These are phyloP conservation scores for Deilephila elpenor DNA, from an alignment of 2,888 invertebrate species.

Conservation along the genomic window DNA sequence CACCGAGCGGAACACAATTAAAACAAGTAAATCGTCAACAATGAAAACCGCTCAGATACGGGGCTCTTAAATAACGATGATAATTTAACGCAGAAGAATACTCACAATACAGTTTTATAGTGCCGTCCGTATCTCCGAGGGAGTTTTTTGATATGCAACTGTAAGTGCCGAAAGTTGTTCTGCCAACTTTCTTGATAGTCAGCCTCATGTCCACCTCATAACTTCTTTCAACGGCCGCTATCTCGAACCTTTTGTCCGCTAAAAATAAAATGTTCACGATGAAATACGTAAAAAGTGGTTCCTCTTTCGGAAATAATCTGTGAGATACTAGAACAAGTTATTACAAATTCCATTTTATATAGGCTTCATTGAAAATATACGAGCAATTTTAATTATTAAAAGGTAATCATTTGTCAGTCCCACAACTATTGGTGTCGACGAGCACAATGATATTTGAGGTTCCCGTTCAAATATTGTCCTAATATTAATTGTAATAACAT, in stretches of 20 bases:
- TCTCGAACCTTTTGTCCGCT: slow-evolving; percentile 82
- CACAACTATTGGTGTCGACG: not conserved
- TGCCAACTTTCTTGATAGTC: slow-evolving; percentile 86
- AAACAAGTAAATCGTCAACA: not conserved
- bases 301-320: not conserved
- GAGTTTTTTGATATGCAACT: slow-evolving; percentile 91
- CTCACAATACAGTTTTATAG: slow-evolving; percentile 90
- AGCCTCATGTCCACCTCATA: slow-evolving; percentile 90
- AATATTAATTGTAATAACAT: too few relatives aligned
- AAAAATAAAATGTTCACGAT: slow-evolving; percentile 23
- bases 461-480: not conserved
- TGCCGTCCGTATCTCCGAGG: slow-evolving; percentile 89
- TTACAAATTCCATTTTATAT: not conserved
- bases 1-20: slow-evolving; percentile 2
- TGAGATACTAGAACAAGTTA: not conserved
- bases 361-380: not conserved
- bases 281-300: not conserved
- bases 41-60: slow-evolving; percentile 1
- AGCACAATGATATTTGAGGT: not conserved
- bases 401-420: slow-evolving; percentile 2
- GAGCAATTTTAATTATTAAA: not conserved
- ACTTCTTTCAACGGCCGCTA: slow-evolving; percentile 82
- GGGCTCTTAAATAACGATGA: not conserved
- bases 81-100: slow-evolving; percentile 43
- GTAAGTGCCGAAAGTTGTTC: slow-evolving; percentile 87